phyloP scores from a whole-genome alignment of 2,888 invertebrate species.

The Eupithecia inturbata region DNA sequence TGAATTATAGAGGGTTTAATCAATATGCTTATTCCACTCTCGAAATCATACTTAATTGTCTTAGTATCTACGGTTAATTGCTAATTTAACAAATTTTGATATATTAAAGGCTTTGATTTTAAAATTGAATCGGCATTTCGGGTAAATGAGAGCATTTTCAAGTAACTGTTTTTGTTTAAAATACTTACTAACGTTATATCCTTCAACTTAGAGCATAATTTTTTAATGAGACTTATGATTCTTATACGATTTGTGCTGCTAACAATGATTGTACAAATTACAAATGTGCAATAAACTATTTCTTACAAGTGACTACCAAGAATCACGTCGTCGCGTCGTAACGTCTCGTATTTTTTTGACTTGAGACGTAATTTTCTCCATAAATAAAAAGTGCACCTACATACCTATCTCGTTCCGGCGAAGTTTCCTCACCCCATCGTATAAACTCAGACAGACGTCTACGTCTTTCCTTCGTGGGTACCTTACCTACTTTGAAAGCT shows the following conservation, averaged over 20 bases:
- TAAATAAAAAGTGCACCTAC: background rate
- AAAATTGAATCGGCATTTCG: constrained; percentile 1
- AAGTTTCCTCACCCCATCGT: background rate
- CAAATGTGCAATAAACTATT: background rate
- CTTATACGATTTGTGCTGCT: background rate
- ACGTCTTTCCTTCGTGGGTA: background rate
- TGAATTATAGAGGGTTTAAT: no score
- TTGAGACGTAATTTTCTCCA: background rate
- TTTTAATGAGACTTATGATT: background rate
- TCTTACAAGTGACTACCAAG: background rate
- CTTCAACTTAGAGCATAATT: background rate
- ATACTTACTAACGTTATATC: background rate
- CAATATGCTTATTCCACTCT: no score
- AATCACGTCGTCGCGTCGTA: background rate
- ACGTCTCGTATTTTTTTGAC: background rate
- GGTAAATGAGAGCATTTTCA: background rate
- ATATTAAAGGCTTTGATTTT: no score
- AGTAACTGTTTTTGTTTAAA: background rate
- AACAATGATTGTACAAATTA: background rate
- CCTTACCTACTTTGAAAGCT: background rate
- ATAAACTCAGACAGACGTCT: background rate
- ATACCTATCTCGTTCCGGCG: no score
- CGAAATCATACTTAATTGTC: no score
- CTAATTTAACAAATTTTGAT: no score
- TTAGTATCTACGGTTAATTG: no score